Percentiles rank a stretch among this genome's conserved stretches.
Conservation (phyloP, 64 coral and sea anemone species). For the Cladopsammia gracilis region DNA sequence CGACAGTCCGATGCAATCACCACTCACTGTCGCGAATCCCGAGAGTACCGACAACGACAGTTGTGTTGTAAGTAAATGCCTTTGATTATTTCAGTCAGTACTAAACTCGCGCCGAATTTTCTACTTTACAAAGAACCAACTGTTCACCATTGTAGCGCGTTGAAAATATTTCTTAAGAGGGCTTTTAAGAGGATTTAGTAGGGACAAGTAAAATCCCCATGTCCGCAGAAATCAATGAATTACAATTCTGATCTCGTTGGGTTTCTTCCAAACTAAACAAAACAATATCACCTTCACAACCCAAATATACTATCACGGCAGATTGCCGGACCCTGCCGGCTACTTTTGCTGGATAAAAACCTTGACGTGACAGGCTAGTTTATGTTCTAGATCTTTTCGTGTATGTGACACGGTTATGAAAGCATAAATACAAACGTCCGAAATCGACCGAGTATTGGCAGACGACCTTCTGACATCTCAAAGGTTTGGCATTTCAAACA, state of each 20-base stretch:
- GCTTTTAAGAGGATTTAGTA: not conserved
- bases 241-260: not conserved
- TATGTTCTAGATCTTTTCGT: not conserved
- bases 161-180: not conserved
- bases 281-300: not conserved
- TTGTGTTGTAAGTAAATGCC: slow-evolving; percentile 84
- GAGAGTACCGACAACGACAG: slow-evolving; percentile 69
- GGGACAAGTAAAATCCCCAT: not conserved
- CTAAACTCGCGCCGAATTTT: not conserved
- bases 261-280: slow-evolving; percentile 16
- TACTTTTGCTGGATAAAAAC: not conserved
- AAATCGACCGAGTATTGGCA: not conserved
- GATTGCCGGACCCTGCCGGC: not conserved
- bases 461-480: not conserved
- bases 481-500: not conserved
- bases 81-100: not conserved
- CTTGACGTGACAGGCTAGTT: not conserved
- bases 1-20: slow-evolving; percentile 86
- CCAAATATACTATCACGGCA: not conserved
- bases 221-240: not conserved
- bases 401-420: not conserved
- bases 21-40: slow-evolving; percentile 77
- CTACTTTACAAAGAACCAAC: not conserved
- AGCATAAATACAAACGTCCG: not conserved
- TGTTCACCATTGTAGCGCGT: not conserved